These are phyloP conservation scores for Dermatophagoides farinae DNA, from an alignment of 1,140 invertebrate genomes.

Conservation along the genomic window DNA sequence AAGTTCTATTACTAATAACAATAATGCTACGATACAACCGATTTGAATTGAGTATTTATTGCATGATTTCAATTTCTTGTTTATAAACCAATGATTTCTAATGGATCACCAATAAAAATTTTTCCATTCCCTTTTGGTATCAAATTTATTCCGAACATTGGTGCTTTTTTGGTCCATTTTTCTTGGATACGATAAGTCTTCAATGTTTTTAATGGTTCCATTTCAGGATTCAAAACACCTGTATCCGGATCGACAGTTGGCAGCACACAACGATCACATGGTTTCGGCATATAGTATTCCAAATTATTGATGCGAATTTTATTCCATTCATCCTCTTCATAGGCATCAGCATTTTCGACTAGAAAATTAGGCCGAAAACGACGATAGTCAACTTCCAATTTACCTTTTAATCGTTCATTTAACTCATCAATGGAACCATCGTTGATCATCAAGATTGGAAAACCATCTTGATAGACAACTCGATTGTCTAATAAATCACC, in stretches of 20 bases:
- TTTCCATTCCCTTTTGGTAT: background rate
- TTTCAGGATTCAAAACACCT: slow-evolving; percentile 21
- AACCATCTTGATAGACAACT: slow-evolving; percentile 9
- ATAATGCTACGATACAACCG: too few species aligned
- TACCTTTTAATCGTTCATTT: slow-evolving; percentile 20
- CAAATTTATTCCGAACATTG: slow-evolving; percentile 7
- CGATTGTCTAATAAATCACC: background rate
- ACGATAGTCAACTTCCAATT: slow-evolving; percentile 15
- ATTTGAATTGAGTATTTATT: too few species aligned
- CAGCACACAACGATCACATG: slow-evolving; percentile 24
- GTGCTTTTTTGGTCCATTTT: background rate
- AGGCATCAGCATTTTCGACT: slow-evolving; percentile 18
- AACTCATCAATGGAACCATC: slow-evolving; percentile 22
- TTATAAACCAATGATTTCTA: background rate
- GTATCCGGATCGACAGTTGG: slow-evolving; percentile 25
- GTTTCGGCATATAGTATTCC: slow-evolving; percentile 18
- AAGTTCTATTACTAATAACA: too few species aligned
- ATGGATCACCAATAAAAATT: background rate
- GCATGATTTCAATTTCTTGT: too few species aligned
- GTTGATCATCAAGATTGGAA: slow-evolving; percentile 21
- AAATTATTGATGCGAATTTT: slow-evolving; percentile 20
- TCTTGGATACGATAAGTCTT: slow-evolving; percentile 12
- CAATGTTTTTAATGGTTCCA: slow-evolving; percentile 25
- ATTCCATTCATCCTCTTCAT: slow-evolving; percentile 22
- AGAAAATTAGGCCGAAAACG: slow-evolving; percentile 22